A percentile compares a stretch with the other conserved stretches of the same genome.
phyloP scores from a whole-genome alignment of 1,140 invertebrate species.

The Zaprionus taronus region DNA sequence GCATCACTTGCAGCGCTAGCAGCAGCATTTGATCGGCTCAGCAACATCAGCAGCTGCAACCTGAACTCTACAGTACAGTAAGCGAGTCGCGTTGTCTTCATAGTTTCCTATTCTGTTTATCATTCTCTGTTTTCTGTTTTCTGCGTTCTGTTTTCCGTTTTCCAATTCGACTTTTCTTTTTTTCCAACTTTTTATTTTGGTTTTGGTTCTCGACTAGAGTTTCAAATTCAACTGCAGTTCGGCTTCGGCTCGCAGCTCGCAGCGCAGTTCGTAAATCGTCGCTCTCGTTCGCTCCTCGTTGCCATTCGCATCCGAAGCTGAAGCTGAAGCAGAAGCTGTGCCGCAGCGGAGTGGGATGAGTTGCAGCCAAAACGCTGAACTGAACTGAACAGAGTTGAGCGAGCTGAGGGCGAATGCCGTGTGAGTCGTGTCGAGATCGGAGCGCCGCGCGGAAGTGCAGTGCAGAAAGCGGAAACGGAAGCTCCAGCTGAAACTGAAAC shows the following conservation, averaged over 20 bases:
- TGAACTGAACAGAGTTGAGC: neutral
- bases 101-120: neutral
- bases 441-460: slow-evolving; percentile 76
- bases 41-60: slow-evolving; percentile 1
- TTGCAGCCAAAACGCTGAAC: slow-evolving; percentile 33
- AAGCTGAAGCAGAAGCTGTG: neutral
- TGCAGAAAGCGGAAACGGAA: slow-evolving; percentile 73
- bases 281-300: neutral
- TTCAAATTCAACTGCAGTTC: slow-evolving; percentile 26
- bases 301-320: slow-evolving; percentile 15
- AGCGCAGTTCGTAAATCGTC: neutral
- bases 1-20: slow-evolving; percentile 3
- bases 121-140: neutral
- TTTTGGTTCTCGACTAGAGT: slow-evolving; percentile 10
- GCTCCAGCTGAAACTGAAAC: slow-evolving; percentile 52
- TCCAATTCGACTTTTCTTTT: neutral
- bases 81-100: slow-evolving; percentile 9
- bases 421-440: slow-evolving; percentile 76
- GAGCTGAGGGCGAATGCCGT: slow-evolving; percentile 24
- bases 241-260: slow-evolving; percentile 20
- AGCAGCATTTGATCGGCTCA: slow-evolving; percentile 19
- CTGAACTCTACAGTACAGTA: slow-evolving; percentile 29
- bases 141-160: neutral
- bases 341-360: slow-evolving; percentile 4
- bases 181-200: neutral